A percentile compares a stretch with the other conserved stretches of the same genome.
These are phyloP conservation scores for Henicopernis longicauda DNA, from an alignment of 2,113 vertebrate genomes.

Conservation along the genomic window DNA sequence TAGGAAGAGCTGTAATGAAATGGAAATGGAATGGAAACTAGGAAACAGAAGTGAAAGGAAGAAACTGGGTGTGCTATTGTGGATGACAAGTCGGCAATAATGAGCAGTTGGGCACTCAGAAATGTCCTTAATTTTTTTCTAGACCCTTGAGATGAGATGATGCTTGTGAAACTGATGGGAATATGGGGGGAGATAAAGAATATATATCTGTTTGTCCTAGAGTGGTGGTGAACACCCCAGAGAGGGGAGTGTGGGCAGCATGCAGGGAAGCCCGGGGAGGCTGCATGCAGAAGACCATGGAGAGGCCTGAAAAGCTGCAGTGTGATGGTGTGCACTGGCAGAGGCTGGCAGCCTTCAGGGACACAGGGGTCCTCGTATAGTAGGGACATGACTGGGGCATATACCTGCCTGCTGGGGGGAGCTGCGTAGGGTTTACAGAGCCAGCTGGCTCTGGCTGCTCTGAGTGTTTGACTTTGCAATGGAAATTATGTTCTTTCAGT, in stretches of 20 bases:
- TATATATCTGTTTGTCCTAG: neutral
- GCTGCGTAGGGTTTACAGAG: neutral
- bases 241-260: neutral
- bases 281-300: neutral
- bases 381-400: neutral
- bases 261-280: rapidly evolving
- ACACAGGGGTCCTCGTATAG: neutral
- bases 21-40: neutral
- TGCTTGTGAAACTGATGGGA: neutral
- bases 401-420: neutral
- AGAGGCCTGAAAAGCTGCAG: neutral
- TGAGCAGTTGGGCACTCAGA: neutral
- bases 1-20: neutral
- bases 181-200: neutral
- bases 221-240: neutral
- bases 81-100: neutral
- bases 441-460: neutral
- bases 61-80: neutral
- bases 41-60: neutral
- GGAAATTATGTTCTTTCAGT: neutral
- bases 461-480: neutral
- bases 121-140: neutral
- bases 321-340: neutral
- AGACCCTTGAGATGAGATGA: neutral
- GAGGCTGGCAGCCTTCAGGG: neutral